phyloP scores from a whole-genome alignment of 2,797 vertebrate genomes.

The Sardinella longiceps region DNA sequence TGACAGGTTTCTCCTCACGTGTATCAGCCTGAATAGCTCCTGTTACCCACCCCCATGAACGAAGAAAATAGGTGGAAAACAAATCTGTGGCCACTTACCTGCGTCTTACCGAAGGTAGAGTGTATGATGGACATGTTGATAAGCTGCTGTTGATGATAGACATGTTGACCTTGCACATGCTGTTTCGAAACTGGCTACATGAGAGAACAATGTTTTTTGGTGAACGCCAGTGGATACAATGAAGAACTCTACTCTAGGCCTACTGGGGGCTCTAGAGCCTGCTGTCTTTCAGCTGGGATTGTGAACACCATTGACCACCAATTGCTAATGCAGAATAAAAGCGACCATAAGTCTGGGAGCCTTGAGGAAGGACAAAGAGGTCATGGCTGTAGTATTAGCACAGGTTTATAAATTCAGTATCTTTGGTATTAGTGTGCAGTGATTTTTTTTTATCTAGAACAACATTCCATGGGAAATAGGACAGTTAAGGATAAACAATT shows the following conservation, averaged over 20 bases:
- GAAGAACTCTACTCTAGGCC: not conserved
- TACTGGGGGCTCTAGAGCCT: not conserved
- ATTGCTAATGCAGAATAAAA: not conserved
- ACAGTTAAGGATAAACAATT: no score
- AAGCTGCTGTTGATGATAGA: no score
- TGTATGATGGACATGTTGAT: not conserved
- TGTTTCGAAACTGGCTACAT: not conserved
- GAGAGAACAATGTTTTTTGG: no score
- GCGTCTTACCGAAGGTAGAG: not conserved
- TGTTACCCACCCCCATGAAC: not conserved
- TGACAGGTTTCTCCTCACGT: conserved; percentile 24
- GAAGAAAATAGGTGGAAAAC: not conserved
- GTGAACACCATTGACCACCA: not conserved
- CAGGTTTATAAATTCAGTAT: no score
- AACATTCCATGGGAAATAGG: no score
- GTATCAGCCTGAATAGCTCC: conserved; percentile 6
- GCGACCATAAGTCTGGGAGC: not conserved
- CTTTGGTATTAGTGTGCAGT: no score
- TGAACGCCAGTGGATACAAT: not conserved
- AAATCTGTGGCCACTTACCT: not conserved
- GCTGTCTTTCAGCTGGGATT: not conserved
- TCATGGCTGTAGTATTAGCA: not conserved
- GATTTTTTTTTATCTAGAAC: no score
- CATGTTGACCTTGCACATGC: not conserved
- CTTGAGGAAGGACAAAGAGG: not conserved